phyloP scores from a whole-genome alignment of 2,797 vertebrate species.

The Harpagifer antarcticus region DNA sequence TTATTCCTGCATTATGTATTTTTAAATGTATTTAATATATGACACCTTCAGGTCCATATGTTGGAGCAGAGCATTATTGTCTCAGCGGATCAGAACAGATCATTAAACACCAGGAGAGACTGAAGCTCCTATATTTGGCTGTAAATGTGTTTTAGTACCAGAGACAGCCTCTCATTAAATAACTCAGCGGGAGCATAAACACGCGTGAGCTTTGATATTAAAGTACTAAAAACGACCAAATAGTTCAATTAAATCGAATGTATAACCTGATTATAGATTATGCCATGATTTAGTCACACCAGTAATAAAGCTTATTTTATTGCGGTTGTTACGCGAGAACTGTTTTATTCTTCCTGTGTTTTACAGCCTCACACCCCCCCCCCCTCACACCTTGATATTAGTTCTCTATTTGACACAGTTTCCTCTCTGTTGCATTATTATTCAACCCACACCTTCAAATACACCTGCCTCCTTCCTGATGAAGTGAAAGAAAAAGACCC shows the following conservation, averaged over 20 bases:
- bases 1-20: not conserved
- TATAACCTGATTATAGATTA: conserved; percentile 23
- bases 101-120: not conserved
- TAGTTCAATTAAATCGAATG: not conserved
- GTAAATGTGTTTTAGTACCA: conserved; percentile 33
- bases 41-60: too few species aligned
- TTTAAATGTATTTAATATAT: not conserved
- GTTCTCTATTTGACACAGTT: conserved; percentile 24
- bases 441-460: too few species aligned
- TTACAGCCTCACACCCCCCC: not conserved
- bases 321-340: conserved; percentile 1
- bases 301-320: conserved; percentile 24
- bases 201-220: not conserved
- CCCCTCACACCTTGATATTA: not conserved
- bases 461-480: too few species aligned
- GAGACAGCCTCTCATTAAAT: not conserved
- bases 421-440: conserved; percentile 3
- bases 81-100: not conserved
- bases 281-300: conserved; percentile 3
- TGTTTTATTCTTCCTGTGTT: conserved; percentile 17
- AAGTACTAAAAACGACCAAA: not conserved
- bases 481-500: too few species aligned
- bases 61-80: too few species aligned
- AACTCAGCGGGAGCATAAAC: not conserved
- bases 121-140: conserved; percentile 4